Evolutionary conservation across 1,140 invertebrate species (phyloP).

Genomic region (Drosophila kanapiae): DNA sequence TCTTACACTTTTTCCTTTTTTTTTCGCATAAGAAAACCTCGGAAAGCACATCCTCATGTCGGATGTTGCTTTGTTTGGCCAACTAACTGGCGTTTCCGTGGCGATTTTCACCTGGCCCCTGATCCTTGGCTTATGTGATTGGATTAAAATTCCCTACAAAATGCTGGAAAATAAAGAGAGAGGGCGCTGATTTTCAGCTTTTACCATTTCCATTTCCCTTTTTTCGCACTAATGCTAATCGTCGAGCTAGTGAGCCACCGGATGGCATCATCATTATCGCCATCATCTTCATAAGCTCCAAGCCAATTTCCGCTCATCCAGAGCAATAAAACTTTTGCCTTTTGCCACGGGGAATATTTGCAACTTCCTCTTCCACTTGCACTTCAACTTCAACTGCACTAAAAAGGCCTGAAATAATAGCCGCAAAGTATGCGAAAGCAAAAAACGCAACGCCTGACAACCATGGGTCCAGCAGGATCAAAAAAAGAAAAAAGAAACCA

Average conservation of each 20-base stretch:
- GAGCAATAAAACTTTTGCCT: constrained; percentile 63
- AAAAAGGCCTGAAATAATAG: constrained; percentile 62
- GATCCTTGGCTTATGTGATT: constrained; percentile 42
- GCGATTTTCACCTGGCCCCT: constrained; percentile 48
- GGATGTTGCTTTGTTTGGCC: constrained; percentile 59
- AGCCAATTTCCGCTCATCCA: constrained; percentile 47
- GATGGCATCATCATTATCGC: background rate
- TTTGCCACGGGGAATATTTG: constrained; percentile 16
- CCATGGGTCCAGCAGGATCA: constrained; percentile 16
- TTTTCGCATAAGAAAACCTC: too few relatives aligned
- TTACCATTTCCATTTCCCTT: background rate
- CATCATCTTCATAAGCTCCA: constrained; percentile 44
- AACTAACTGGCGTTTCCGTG: constrained; percentile 55
- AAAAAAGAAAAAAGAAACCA: too few relatives aligned
- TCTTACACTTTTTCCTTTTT: constrained; percentile 51
- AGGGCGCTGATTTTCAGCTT: background rate
- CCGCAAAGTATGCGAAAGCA: constrained; percentile 72
- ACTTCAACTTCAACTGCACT: constrained; percentile 42
- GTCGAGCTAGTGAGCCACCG: background rate
- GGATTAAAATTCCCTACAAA: constrained; percentile 63
- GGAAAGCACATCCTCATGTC: constrained; percentile 32
- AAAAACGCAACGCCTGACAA: constrained; percentile 37
- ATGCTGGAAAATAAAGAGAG: constrained; percentile 38
- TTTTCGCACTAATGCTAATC: background rate
- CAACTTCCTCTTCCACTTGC: constrained; percentile 29